Conservation (phyloP, 64 coral and sea anemone species). For the Montipora sp. region DNA sequence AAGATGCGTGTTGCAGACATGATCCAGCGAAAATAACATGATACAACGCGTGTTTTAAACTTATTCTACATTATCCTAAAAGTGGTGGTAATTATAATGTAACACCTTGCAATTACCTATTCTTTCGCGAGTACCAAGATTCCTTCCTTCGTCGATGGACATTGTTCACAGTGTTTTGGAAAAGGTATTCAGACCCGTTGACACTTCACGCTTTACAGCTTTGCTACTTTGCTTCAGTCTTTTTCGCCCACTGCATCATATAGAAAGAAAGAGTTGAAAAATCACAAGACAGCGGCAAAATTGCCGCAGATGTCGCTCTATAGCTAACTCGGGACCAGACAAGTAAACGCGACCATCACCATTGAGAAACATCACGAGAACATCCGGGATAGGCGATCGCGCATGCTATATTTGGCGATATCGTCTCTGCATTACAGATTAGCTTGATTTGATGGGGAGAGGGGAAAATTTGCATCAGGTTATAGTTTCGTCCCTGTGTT, state of each 20-base stretch:
- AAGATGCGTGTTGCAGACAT: constrained; percentile 1
- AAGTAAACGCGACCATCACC: background rate
- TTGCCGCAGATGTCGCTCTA: background rate
- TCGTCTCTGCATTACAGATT: background rate
- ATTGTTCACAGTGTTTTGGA: background rate
- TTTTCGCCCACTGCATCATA: background rate
- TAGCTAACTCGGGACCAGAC: background rate
- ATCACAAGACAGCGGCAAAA: background rate
- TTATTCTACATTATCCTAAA: background rate
- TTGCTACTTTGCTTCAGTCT: background rate
- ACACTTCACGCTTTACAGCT: background rate
- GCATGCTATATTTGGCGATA: constrained; percentile 15
- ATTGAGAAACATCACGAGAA: constrained; percentile 47
- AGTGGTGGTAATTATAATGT: background rate
- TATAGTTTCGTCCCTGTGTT: background rate
- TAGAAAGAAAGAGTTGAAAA: background rate
- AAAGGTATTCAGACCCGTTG: background rate
- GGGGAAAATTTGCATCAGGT: background rate
- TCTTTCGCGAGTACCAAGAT: constrained; percentile 22
- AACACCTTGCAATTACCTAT: background rate
- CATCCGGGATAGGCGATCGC: constrained; percentile 19
- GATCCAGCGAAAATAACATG: background rate
- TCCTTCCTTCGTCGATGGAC: constrained; percentile 33
- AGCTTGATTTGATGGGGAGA: background rate
- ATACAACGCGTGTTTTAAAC: background rate